Percentiles rank a stretch among this genome's conserved stretches.
These are phyloP conservation scores for Macrobrachium nipponense DNA, from an alignment of 1,140 invertebrate species.

Conservation along the genomic window DNA sequence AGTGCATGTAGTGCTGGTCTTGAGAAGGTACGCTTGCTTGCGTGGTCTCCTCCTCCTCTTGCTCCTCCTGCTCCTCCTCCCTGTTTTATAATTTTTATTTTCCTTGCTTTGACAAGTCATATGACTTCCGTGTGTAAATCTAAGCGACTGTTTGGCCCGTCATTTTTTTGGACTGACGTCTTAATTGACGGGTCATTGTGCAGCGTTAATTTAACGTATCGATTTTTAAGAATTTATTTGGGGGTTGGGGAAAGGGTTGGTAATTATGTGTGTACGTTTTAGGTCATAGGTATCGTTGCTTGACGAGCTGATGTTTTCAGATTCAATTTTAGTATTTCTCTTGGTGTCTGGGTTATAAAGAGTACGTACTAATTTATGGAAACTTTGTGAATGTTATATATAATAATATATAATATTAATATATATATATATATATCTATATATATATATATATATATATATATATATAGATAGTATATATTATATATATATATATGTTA, in stretches of 20 bases:
- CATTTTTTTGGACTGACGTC: no score
- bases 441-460: not conserved
- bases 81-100: not conserved
- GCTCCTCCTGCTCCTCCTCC: not conserved
- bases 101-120: not conserved
- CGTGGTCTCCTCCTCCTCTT: not conserved
- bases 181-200: no score
- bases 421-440: not conserved
- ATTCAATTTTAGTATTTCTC: no score
- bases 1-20: no score
- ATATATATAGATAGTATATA: not conserved
- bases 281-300: no score
- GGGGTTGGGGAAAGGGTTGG: no score
- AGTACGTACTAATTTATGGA: not conserved
- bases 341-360: not conserved
- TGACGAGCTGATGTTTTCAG: no score
- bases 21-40: not conserved
- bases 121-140: conserved; percentile 11
- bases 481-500: not conserved
- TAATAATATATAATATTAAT: not conserved
- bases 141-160: no score
- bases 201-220: no score
- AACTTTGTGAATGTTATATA: not conserved
- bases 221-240: no score
- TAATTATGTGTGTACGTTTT: no score